A percentile compares a stretch with the other conserved stretches of the same genome.
phyloP scores from a whole-genome alignment of 2,797 vertebrate species.

The Helostoma temminkii region DNA sequence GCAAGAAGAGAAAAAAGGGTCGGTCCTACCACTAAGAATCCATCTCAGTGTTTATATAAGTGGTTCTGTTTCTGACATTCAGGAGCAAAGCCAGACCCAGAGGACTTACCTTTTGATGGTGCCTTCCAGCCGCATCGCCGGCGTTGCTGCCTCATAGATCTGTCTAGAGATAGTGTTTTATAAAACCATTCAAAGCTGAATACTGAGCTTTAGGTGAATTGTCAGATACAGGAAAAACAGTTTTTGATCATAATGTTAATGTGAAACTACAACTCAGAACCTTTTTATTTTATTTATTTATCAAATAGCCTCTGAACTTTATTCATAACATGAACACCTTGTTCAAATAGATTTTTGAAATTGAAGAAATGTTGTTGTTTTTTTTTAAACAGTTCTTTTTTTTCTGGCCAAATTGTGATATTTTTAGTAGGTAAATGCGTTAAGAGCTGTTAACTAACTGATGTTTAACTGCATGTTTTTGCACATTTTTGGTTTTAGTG shows the following conservation, averaged over 20 bases:
- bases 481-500: conserved; percentile 66
- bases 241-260: conserved; percentile 64
- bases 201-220: conserved; percentile 25
- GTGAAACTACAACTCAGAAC: conserved; percentile 69
- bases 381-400: conserved; percentile 57
- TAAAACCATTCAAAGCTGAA: conserved; percentile 41
- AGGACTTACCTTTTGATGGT: conserved; percentile 53
- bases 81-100: conserved; percentile 60
- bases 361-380: conserved; percentile 20
- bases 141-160: conserved; percentile 62
- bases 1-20: conserved; percentile 22
- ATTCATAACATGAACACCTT: conserved; percentile 38
- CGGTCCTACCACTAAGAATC: conserved; percentile 42
- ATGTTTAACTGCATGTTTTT: conserved; percentile 66
- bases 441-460: conserved; percentile 52
- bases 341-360: conserved; percentile 36
- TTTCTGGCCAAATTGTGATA: conserved; percentile 33
- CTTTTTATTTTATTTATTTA: conserved; percentile 80
- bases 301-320: conserved; percentile 48
- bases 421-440: conserved; percentile 42
- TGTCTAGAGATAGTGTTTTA: conserved; percentile 37
- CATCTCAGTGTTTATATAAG: conserved; percentile 17
- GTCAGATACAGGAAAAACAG: conserved; percentile 33
- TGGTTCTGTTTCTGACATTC: conserved; percentile 78
- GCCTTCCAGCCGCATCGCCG: conserved; percentile 63